Evolutionary conservation across 2,797 vertebrate genomes (phyloP), one percentile per base, ranked within the genome.

Genomic region (Cynopterus sphinx): DNA sequence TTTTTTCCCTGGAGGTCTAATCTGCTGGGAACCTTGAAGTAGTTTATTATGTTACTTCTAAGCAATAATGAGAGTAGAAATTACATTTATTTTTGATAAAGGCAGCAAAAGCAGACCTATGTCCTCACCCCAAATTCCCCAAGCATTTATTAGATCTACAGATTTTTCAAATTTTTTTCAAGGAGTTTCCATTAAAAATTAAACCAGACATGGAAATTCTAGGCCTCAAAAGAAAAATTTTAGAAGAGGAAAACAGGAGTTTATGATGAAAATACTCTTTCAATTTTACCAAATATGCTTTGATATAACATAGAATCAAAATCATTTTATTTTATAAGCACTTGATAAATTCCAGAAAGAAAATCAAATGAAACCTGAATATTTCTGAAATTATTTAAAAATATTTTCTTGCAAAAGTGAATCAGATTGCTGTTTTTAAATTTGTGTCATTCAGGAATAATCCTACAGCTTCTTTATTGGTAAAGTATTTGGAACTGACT

Each of bases 381-480:
- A 70, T 51, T 74, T 96, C 46, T 17, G 55, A 78, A 94, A 70
- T 96, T 84, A 33, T 83, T 84, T 70, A 36, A 67, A 92, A 59
- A 26, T 26, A 41, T 82, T 94, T 93, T 96, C 92, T 94, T 91
- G 21, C 75, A 46, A 92, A 98, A 96, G 67, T 74, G n/a, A 91
- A 91, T 95, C 70, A 75, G 75, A 87, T 89, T 73, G 68, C 61
- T 84, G 74, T 63, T 65, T 95, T 95, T 91, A 95, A 96, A 89
- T 87, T 67, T 75, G 71, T 95, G 86, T 85, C 65, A 49, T 91
- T 96, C 68, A 41, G 91, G 81, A 95, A 92, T 96, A 96, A 97
- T 96, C 91, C 79, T 77, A 67, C 88, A 83, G 70, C 59, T 96
- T 98, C 84, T 84, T 28, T 8, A 96, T 88, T 81, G 95, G 78